These are phyloP conservation scores for Reticulitermes lucifugus DNA, from an alignment of 2,888 invertebrate genomes.

Conservation along the genomic window DNA sequence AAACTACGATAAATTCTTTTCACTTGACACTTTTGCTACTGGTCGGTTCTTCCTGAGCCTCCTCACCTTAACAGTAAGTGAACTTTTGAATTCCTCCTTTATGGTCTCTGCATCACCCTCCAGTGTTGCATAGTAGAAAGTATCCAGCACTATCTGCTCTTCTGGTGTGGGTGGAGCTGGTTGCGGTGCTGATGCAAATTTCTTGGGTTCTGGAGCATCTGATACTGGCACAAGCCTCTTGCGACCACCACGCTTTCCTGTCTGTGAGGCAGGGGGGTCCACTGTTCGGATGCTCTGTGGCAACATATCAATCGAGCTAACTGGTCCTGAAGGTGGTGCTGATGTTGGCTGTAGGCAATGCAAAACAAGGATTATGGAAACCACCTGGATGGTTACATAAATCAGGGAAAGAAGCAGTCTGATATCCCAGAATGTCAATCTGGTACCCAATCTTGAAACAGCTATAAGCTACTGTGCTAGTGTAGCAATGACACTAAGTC, in stretches of 20 bases:
- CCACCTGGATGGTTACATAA: no score
- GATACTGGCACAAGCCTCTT: slow-evolving; percentile 52
- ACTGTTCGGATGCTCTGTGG: slow-evolving; percentile 54
- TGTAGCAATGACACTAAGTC: no score
- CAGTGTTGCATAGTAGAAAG: slow-evolving; percentile 73
- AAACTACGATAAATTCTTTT: no score
- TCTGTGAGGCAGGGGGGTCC: slow-evolving; percentile 52
- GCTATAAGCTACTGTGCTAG: no score
- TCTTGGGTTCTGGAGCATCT: slow-evolving; percentile 59
- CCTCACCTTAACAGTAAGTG: slow-evolving; percentile 29
- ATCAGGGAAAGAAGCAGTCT: background rate
- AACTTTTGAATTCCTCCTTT: slow-evolving; percentile 47
- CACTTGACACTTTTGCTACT: no score
- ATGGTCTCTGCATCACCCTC: slow-evolving; percentile 59
- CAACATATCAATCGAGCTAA: slow-evolving; percentile 55
- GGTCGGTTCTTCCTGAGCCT: no score
- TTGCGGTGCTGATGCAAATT: slow-evolving; percentile 58
- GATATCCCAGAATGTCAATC: background rate
- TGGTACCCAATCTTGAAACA: background rate
- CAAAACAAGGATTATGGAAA: no score
- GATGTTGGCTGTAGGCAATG: background rate
- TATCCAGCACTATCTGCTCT: slow-evolving; percentile 69
- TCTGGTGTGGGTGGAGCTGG: slow-evolving; percentile 64
- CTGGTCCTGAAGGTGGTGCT: slow-evolving; percentile 13
- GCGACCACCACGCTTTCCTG: slow-evolving; percentile 58